Percentiles rank a stretch among this genome's conserved stretches.
Conservation (phyloP, 2,113 vertebrate genomes). For the Megaptera novaeangliae region DNA sequence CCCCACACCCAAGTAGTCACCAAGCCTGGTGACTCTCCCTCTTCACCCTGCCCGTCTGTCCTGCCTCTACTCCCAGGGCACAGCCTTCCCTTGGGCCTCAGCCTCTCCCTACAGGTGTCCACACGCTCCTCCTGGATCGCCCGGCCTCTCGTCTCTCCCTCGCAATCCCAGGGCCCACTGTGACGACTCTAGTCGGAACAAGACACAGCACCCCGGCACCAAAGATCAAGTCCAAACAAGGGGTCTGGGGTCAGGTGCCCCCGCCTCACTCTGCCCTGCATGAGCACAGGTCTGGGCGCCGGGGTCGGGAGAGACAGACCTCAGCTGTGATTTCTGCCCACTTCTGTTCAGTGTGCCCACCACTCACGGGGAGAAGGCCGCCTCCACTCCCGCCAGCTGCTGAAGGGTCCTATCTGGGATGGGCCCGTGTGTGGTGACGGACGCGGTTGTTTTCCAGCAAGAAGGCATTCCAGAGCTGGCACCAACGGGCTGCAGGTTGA, state of each 20-base stretch:
- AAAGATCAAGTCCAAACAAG: neutral
- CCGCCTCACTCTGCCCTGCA: accelerated
- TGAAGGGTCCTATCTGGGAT: neutral
- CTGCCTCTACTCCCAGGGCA: accelerated
- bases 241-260: neutral
- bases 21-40: neutral
- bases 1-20: neutral
- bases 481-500: accelerated
- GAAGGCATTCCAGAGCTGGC: neutral
- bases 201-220: neutral
- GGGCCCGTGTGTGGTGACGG: accelerated
- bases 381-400: accelerated
- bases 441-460: neutral
- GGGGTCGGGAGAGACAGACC: neutral
- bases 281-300: neutral
- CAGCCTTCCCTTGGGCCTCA: neutral
- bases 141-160: neutral
- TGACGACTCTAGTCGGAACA: too few relatives aligned
- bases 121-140: neutral
- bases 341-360: neutral
- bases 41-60: neutral
- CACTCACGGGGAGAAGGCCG: accelerated
- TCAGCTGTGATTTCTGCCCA: neutral
- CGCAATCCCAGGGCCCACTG: neutral
- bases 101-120: neutral